Evolutionary conservation across 2,113 vertebrate species (phyloP).

Genomic region (Megalops atlanticus): DNA sequence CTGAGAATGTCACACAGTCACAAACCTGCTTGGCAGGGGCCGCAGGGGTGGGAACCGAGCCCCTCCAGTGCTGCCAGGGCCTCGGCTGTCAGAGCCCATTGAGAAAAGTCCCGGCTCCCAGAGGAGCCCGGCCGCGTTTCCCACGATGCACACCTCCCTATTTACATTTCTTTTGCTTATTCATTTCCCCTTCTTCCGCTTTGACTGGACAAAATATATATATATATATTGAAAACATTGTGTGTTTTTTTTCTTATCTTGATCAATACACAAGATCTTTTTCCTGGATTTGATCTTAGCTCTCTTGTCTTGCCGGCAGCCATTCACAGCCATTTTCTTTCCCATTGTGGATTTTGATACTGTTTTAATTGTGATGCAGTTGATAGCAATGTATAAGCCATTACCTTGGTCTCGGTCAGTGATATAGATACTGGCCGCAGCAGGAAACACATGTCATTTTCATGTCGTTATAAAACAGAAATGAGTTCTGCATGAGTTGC

Average conservation of each 20-base stretch:
- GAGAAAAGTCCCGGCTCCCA: not conserved
- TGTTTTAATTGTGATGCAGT: not conserved
- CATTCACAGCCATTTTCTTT: not conserved
- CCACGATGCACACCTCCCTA: not conserved
- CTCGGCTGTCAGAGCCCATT: not conserved
- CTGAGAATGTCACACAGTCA: slow-evolving; percentile 13
- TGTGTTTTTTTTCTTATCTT: not conserved
- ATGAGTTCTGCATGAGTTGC: not conserved
- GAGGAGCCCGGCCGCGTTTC: not conserved
- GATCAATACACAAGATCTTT: not conserved
- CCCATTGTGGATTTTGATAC: not conserved
- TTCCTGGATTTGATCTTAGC: not conserved
- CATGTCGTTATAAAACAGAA: not conserved
- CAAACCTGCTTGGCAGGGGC: not conserved
- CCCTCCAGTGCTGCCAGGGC: not conserved
- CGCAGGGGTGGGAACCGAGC: not conserved
- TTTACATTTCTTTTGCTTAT: not conserved
- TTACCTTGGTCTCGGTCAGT: not conserved
- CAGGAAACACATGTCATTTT: not conserved
- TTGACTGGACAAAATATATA: not conserved
- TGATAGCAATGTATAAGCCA: not conserved
- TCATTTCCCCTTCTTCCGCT: not conserved
- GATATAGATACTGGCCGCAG: not conserved
- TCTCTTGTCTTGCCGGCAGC: not conserved
- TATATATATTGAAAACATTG: not conserved